Base-by-base conservation (phyloP, 2,888 invertebrate genomes). In the Ophion ventricosus region DNA sequence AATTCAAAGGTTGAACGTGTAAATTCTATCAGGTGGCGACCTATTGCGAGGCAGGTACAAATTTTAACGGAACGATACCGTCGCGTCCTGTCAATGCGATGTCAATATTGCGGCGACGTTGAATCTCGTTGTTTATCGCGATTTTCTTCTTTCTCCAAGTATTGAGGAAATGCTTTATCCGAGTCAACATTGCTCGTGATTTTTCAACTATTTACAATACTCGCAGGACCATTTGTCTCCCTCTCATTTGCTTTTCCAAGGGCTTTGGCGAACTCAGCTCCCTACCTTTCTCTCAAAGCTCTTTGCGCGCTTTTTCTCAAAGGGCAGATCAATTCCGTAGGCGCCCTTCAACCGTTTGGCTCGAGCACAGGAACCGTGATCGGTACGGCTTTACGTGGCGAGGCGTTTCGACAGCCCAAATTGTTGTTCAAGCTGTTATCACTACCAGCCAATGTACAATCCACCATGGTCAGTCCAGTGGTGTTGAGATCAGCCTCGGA, bases 381-480 rank as follows among this genome's bases (percentile, higher is more conserved):
- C 26, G 90, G 89, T 26, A 84, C 83, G n/a, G 88, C 79, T 87
- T 92, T 93, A 25, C 88, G 87, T 11, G 91, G 86, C 54, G 89
- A 87, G 49, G 87, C 83, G 29, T 90, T 89, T 29, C 87, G 83
- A 83, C 90, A 89, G 63, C 87, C 92, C 25, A 90, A 85, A 81
- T 93, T 93, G 83, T 93, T 93, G 86, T 92, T 93, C 78, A 93
- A 82, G 84, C 93, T 93, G 87, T 89, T 92, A 83, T 88, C 89
- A 83, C 92, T 92, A 64, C 89, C 89, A 59, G 87, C 88, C 79
- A 91, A 87, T 49, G 92, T 92, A 86, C 91, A 91, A 87, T 91
- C 92, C 77, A 93, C 86, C 85, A 88, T 89, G 11, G 93, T 93
- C 7, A 92, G 85, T 82, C 92, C 92, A 10, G 92, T 93, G 57